These are phyloP conservation scores for Regulus satrapa DNA, from an alignment of 2,113 vertebrate genomes.

Conservation along the genomic window DNA sequence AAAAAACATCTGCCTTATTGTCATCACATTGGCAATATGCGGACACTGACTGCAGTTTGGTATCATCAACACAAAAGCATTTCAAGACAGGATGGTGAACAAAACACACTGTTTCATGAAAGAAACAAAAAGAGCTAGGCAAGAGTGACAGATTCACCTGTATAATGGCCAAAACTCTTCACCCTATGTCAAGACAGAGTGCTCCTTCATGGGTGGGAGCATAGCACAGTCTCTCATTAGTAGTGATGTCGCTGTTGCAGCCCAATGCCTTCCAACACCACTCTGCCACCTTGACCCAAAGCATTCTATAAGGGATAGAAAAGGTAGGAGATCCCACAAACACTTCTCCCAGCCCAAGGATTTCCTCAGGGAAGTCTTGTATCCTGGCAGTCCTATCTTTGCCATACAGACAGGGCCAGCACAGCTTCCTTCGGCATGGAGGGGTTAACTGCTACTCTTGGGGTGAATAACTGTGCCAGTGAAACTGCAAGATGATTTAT, in stretches of 20 bases:
- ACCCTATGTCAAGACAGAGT: neutral
- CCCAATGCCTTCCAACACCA: neutral
- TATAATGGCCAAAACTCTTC: neutral
- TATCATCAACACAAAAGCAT: neutral
- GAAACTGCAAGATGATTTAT: neutral
- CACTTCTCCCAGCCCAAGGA: neutral
- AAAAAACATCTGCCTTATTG: neutral
- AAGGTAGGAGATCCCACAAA: neutral
- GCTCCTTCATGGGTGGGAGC: neutral
- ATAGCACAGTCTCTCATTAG: neutral
- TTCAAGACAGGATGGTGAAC: neutral
- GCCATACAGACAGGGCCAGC: neutral
- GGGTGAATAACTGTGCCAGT: neutral
- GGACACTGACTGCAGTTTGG: neutral
- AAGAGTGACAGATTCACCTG: neutral
- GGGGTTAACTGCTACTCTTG: neutral
- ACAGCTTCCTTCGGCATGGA: neutral
- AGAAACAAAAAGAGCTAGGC: neutral
- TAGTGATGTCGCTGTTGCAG: accelerated
- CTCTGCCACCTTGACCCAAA: neutral
- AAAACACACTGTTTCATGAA: neutral
- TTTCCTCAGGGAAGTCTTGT: neutral
- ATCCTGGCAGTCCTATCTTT: neutral
- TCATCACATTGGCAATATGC: neutral
- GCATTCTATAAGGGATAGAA: neutral